Percentiles rank a stretch among this genome's conserved stretches.
Conservation (phyloP, 2,113 vertebrate species). For the Uria aalge region DNA sequence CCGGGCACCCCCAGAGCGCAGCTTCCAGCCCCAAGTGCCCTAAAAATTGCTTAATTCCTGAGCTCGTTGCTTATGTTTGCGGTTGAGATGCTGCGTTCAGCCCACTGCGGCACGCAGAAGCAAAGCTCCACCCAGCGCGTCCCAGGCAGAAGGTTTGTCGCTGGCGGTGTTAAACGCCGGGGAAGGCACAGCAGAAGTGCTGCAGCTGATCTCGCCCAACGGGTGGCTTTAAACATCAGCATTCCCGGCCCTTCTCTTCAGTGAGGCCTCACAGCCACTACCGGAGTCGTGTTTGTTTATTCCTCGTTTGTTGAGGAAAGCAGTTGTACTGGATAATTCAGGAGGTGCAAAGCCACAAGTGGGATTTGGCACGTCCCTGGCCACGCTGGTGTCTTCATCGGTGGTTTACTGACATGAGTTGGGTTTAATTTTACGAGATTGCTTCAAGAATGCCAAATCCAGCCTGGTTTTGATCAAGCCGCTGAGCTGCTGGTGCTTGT, state of each 20-base stretch:
- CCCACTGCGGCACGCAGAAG: neutral
- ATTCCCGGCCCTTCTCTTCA: neutral
- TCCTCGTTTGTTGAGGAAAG: neutral
- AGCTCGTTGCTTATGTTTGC: neutral
- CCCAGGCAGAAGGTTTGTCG: neutral
- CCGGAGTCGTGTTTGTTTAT: accelerated
- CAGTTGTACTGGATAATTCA: neutral
- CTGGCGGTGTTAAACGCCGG: no score
- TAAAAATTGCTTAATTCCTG: neutral
- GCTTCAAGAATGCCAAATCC: neutral
- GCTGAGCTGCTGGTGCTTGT: neutral
- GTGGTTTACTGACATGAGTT: neutral
- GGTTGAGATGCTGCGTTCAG: neutral
- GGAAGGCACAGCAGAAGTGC: neutral
- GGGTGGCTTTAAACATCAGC: neutral
- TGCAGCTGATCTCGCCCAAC: accelerated
- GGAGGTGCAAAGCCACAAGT: neutral
- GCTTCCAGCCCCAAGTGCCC: neutral
- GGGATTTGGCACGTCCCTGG: neutral
- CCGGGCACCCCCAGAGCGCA: neutral
- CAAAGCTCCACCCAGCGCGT: no score
- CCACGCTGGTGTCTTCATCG: neutral
- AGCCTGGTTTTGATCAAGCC: neutral
- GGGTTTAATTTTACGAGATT: neutral
- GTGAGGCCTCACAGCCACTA: neutral